Conservation (phyloP, 2,797 vertebrate genomes). For the Apogon talboti region DNA sequence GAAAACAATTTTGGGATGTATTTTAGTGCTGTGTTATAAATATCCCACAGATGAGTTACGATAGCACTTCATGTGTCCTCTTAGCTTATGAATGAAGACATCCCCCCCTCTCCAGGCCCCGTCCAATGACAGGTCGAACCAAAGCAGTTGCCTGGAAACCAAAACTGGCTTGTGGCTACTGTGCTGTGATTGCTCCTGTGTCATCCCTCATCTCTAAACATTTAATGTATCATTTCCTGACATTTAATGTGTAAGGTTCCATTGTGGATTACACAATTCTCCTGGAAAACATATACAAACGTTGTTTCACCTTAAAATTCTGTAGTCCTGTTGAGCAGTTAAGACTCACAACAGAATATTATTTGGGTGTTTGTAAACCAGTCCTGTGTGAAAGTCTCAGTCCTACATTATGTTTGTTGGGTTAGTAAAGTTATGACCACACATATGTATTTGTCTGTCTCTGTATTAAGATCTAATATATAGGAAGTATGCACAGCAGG, state of each 20-base stretch:
- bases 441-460: too few species aligned
- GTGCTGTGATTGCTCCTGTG: constrained; percentile 33
- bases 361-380: too few species aligned
- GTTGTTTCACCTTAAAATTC: too few species aligned
- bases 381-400: too few species aligned
- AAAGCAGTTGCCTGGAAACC: constrained; percentile 76
- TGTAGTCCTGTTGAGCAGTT: background rate
- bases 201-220: constrained; percentile 4
- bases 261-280: too few species aligned
- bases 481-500: too few species aligned
- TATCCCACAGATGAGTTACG: constrained; percentile 57
- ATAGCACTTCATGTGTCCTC: constrained; percentile 65
- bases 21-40: background rate
- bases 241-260: background rate
- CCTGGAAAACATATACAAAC: too few species aligned
- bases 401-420: too few species aligned
- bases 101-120: constrained; percentile 23
- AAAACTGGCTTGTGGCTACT: constrained; percentile 57
- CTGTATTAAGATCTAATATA: too few species aligned
- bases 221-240: constrained; percentile 12
- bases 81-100: constrained; percentile 69
- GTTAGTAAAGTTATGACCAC: too few species aligned
- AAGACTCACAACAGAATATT: too few species aligned
- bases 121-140: constrained; percentile 48
- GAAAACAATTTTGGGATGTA: constrained; percentile 11